phyloP scores from a whole-genome alignment of 2,888 invertebrate species.

The Tanypteryx hageni region DNA sequence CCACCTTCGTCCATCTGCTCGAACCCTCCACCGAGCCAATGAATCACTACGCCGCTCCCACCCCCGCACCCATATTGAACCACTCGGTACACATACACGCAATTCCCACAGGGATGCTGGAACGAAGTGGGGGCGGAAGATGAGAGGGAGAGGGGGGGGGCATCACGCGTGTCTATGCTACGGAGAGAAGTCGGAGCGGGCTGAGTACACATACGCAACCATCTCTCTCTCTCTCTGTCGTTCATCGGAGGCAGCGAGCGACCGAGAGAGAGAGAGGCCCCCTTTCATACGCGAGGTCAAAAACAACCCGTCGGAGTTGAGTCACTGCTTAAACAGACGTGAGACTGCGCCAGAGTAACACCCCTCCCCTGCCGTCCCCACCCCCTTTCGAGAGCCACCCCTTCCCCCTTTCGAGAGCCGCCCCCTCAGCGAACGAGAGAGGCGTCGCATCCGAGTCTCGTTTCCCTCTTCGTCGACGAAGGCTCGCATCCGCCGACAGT shows the following conservation, averaged over 20 bases:
- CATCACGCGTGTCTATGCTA: neutral
- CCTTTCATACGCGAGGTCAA: neutral
- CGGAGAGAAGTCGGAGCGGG: neutral
- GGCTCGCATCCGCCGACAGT: no score
- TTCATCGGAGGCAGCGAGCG: no score
- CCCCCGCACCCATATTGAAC: no score
- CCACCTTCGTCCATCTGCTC: no score
- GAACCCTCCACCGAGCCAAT: no score
- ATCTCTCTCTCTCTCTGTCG: no score
- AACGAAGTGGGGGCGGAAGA: neutral
- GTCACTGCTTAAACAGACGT: constrained; percentile 1
- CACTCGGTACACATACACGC: no score
- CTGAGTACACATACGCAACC: neutral
- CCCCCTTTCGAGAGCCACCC: neutral
- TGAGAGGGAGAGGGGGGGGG: neutral
- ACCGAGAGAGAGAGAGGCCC: neutral
- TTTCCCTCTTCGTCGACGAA: no score
- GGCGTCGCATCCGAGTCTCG: no score
- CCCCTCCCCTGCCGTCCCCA: neutral
- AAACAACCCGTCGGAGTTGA: constrained; percentile 14
- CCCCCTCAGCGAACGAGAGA: neutral
- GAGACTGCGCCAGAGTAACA: neutral
- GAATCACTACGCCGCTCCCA: no score
- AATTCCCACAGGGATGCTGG: no score
- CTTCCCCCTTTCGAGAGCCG: neutral